A percentile compares a stretch with the other conserved stretches of the same genome.
Evolutionary conservation across 2,113 vertebrate species (phyloP).

Genomic region (Marcusenius ussheri): DNA sequence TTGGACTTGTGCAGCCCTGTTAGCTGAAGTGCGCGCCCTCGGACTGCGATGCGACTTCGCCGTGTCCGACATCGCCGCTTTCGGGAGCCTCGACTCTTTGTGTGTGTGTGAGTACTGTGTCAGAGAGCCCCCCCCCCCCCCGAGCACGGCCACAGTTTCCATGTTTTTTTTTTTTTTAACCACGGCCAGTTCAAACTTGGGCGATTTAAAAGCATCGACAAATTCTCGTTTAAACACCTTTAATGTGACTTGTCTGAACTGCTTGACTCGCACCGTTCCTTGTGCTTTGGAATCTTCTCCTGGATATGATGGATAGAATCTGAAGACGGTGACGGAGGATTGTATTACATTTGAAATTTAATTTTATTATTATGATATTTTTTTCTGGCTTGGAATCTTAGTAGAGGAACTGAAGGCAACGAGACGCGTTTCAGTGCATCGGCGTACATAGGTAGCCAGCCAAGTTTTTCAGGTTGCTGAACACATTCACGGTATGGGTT

Average conservation of each 20-base stretch:
- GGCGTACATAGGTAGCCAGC: background rate
- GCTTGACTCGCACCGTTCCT: background rate
- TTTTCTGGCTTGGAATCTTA: background rate
- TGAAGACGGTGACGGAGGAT: background rate
- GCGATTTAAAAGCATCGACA: background rate
- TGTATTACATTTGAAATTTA: background rate
- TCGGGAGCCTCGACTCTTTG: background rate
- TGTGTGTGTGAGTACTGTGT: background rate
- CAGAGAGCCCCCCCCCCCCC: background rate
- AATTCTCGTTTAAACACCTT: background rate
- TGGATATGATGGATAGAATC: background rate
- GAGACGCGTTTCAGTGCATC: background rate
- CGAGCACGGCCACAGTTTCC: background rate
- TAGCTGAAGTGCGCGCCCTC: background rate
- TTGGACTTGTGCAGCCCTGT: background rate
- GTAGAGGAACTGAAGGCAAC: background rate
- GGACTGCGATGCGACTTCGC: background rate
- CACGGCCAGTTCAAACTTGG: background rate
- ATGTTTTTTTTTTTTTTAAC: background rate
- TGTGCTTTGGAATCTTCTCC: background rate
- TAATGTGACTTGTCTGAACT: background rate
- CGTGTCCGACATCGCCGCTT: background rate
- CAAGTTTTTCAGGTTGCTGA: slow-evolving; percentile 1
- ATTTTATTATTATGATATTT: background rate
- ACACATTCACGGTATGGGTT: background rate